Conservation (phyloP, 2,113 vertebrate genomes). For the Microcebus griseorufus region DNA sequence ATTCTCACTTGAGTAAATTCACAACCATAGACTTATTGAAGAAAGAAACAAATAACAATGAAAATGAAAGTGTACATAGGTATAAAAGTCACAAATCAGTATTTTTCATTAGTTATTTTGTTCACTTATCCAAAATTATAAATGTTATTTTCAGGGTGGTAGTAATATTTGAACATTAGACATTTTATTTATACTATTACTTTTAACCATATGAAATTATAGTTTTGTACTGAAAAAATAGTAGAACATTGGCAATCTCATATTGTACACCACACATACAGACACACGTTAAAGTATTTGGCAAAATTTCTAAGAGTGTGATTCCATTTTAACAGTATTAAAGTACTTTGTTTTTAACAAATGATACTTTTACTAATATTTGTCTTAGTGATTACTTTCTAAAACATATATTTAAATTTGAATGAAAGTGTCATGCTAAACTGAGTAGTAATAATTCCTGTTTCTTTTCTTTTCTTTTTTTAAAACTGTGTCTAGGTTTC, state of each 20-base stretch:
- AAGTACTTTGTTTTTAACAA: not conserved
- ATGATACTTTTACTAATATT: not conserved
- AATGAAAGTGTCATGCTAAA: not conserved
- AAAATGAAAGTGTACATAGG: not conserved
- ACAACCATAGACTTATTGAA: not conserved
- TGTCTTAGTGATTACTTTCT: conserved; percentile 27
- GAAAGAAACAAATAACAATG: not conserved
- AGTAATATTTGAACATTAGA: not conserved
- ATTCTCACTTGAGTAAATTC: not conserved
- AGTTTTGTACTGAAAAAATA: not conserved
- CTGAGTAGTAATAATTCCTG: not conserved
- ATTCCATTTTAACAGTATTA: conserved; percentile 19
- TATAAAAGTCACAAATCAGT: not conserved
- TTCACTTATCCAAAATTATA: not conserved
- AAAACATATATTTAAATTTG: conserved; percentile 6
- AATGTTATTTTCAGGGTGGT: conserved; percentile 16
- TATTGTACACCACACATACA: not conserved
- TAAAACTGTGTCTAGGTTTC: not conserved
- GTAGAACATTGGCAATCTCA: not conserved
- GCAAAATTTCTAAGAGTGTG: not conserved
- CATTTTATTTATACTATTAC: not conserved
- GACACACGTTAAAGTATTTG: not conserved
- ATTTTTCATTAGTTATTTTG: not conserved
- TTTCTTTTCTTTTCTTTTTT: not conserved
- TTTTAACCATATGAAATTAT: not conserved